A percentile compares a stretch with the other conserved stretches of the same genome.
Conservation (phyloP, 2,113 vertebrate species). For the Bambusicola thoracicus region DNA sequence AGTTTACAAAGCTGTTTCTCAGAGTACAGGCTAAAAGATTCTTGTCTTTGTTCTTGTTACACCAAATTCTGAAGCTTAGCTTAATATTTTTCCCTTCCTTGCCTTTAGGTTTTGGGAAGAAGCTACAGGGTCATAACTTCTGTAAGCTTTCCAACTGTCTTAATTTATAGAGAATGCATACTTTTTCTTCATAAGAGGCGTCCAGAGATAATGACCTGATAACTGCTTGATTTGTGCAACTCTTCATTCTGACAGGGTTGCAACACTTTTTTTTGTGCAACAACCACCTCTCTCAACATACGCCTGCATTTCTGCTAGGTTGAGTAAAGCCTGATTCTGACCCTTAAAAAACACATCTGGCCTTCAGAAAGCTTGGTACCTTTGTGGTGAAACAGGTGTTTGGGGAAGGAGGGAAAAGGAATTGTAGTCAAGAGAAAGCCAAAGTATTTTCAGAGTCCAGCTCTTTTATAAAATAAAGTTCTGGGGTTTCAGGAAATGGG, state of each 20-base stretch:
- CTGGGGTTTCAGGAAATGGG: background rate
- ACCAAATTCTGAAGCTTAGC: background rate
- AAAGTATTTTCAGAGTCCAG: background rate
- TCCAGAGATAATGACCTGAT: background rate
- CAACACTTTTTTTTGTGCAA: constrained; percentile 12
- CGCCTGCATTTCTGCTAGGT: background rate
- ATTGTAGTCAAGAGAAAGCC: background rate
- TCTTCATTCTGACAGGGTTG: constrained; percentile 3
- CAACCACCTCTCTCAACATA: background rate
- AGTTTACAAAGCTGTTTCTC: background rate
- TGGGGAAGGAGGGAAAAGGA: background rate
- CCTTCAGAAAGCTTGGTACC: background rate
- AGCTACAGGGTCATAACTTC: background rate
- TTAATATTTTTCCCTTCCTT: background rate
- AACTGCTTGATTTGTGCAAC: constrained; percentile 30
- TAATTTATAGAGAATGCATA: background rate
- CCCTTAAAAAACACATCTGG: background rate
- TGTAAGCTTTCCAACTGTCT: background rate
- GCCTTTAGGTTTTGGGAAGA: background rate
- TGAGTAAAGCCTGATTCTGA: background rate
- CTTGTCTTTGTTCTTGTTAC: background rate
- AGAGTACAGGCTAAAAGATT: background rate
- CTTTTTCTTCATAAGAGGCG: background rate
- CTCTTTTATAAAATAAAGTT: background rate
- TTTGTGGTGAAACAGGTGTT: background rate